Percentiles rank a stretch among this genome's conserved stretches.
phyloP scores from a whole-genome alignment of 2,888 invertebrate genomes.

The Meteorus colon region DNA sequence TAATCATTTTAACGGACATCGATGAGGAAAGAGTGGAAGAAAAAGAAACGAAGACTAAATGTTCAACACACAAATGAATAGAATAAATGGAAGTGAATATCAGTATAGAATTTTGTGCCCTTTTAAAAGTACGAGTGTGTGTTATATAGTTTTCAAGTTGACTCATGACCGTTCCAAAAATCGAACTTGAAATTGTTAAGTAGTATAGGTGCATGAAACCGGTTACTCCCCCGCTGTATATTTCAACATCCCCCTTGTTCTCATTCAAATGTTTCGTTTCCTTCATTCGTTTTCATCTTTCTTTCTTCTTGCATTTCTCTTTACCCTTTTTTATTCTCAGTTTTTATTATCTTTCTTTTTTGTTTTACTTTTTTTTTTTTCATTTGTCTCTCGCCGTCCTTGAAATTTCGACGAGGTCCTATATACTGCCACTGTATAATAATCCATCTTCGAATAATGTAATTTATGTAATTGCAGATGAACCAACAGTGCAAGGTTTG shows the following conservation, averaged over 20 bases:
- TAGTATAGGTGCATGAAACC: slow-evolving; percentile 35
- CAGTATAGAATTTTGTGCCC: too few species aligned
- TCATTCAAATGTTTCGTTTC: slow-evolving; percentile 40
- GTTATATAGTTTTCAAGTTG: neutral
- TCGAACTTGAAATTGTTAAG: slow-evolving; percentile 24
- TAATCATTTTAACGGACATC: neutral
- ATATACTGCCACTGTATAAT: slow-evolving; percentile 41
- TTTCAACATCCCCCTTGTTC: slow-evolving; percentile 7
- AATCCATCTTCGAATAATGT: slow-evolving; percentile 46
- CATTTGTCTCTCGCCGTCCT: slow-evolving; percentile 16
- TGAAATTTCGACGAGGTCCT: slow-evolving; percentile 28
- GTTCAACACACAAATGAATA: neutral
- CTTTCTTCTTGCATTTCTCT: slow-evolving; percentile 28
- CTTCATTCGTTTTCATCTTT: slow-evolving; percentile 21
- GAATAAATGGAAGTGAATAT: neutral
- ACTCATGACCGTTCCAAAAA: neutral
- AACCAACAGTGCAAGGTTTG: slow-evolving; percentile 72
- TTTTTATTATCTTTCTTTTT: slow-evolving; percentile 23
- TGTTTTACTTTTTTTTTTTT: slow-evolving; percentile 12
- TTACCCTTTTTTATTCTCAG: neutral
- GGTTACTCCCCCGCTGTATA: slow-evolving; percentile 40
- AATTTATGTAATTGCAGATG: slow-evolving; percentile 67
- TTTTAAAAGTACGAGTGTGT: neutral
- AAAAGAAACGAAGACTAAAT: neutral
- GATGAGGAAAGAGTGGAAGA: neutral